A percentile compares a stretch with the other conserved stretches of the same genome.
Conservation (phyloP, 2,888 invertebrate genomes). For the Oscheius onirici region DNA sequence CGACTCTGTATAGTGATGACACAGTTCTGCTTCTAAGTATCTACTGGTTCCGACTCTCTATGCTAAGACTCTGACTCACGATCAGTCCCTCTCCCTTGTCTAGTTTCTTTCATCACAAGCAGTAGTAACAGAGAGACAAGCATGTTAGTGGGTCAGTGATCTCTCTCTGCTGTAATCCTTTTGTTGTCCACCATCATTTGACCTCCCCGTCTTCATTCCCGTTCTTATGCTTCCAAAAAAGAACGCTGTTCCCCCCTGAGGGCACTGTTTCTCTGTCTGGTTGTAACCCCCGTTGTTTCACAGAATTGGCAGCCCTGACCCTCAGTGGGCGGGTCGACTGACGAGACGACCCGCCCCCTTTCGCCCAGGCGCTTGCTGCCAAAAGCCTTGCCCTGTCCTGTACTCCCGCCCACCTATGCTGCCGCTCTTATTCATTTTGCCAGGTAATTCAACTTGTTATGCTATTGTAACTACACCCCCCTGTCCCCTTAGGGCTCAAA, state of each 20-base stretch:
- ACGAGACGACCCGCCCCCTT: neutral
- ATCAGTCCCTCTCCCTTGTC: too few species aligned
- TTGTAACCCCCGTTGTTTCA: conserved; percentile 29
- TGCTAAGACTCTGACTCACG: too few species aligned
- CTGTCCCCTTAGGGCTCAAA: neutral
- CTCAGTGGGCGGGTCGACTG: conserved; percentile 13
- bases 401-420: conserved; percentile 21
- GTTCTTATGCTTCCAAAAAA: too few species aligned
- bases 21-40: too few species aligned
- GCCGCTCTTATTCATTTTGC: conserved; percentile 25
- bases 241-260: conserved; percentile 13
- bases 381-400: neutral
- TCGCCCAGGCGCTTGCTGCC: neutral
- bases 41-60: too few species aligned
- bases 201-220: conserved; percentile 2
- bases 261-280: neutral
- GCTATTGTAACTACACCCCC: neutral
- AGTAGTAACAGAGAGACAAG: too few species aligned
- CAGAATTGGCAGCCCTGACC: conserved; percentile 19
- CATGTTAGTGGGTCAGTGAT: too few species aligned
- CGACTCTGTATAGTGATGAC: too few species aligned
- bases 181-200: conserved; percentile 22
- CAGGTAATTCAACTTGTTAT: conserved; percentile 4
- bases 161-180: neutral
- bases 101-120: too few species aligned